Evolutionary conservation across 2,888 invertebrate genomes (phyloP), one percentile per base, ranked within the genome.

Genomic region (Thumatha senex): DNA sequence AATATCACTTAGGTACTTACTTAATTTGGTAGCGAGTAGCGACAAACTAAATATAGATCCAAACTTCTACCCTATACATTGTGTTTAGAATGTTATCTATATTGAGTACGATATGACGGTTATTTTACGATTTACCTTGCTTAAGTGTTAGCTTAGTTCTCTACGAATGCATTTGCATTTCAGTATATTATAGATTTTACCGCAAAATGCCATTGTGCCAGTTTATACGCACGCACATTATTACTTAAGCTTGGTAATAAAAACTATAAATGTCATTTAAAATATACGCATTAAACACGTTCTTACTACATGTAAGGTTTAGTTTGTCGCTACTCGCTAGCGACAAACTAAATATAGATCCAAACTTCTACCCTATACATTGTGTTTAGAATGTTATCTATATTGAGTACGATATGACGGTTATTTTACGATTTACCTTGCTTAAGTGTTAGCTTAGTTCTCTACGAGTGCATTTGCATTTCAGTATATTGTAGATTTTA

Each of bases 171-270:
- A 49, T 61, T 57, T 60, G 61, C 58, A 61, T 58, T 64, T 58
- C 52, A 56, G 50, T 55, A 56, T 54, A 54, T 54, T 48, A 38
- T 40, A 54, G 36, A 51, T 41, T 55, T 58, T 50, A 54, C 51
- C 30, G 49, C 52, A 50, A 64, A 42, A 61, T 69, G 67, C 67
- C 63, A 54, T 71, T 69, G 70, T 71, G 65, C 72, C 45, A 67
- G 51, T 67, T 56, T 48, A 50, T 50, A 61, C 46, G 54, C n/a
- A 61, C 46, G 54, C 67, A 54, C 48, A 48, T 58, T 53, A 57
- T 55, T 60, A 46, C 50, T 58, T 48, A 41, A 36, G 48, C 41
- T 53, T 35, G 34, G 43, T 56, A 51, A 59, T 59, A 69, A 63
- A 64, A 66, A 53, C 48, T 51, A 56, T 56, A 33, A 48, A 46